Percentiles rank a stretch among this genome's conserved stretches.
Evolutionary conservation across 2,888 invertebrate genomes (phyloP).

Genomic region (Reticulitermes lucifugus): DNA sequence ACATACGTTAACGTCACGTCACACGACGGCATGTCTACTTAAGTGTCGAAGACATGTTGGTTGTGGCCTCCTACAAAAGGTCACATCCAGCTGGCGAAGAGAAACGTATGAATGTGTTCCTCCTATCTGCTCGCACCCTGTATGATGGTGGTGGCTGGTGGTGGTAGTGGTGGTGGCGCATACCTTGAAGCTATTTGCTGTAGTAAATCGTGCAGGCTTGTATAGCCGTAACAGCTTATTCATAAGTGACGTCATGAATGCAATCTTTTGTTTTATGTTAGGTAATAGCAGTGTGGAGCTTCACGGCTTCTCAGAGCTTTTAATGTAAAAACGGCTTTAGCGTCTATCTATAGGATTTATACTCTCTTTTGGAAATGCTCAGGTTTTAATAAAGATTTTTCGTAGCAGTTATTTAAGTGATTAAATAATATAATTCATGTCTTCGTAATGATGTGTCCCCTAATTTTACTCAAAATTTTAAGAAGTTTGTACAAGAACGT

Average conservation of each 20-base stretch:
- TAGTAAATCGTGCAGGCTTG: slow-evolving; percentile 32
- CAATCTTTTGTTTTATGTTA: slow-evolving; percentile 36
- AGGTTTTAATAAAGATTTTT: too few species aligned
- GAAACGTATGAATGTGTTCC: not conserved
- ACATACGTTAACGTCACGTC: not conserved
- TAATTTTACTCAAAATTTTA: too few species aligned
- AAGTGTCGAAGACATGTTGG: slow-evolving; percentile 22
- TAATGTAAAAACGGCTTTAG: slow-evolving; percentile 3
- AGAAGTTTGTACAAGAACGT: too few species aligned
- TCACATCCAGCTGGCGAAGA: not conserved
- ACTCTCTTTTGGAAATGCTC: too few species aligned
- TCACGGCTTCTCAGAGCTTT: not conserved
- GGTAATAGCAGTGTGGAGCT: slow-evolving; percentile 33
- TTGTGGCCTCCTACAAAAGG: slow-evolving; percentile 14
- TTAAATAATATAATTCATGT: too few species aligned
- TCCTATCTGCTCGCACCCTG: slow-evolving; percentile 17
- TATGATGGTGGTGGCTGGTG: not conserved
- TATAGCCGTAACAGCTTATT: slow-evolving; percentile 21
- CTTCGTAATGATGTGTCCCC: too few species aligned
- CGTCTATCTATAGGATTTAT: too few species aligned
- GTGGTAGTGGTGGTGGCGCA: slow-evolving; percentile 24
- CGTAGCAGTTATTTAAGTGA: too few species aligned
- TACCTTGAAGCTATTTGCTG: slow-evolving; percentile 37
- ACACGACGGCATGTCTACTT: slow-evolving; percentile 12
- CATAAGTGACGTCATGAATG: slow-evolving; percentile 32